Base-by-base conservation (phyloP, 2,797 vertebrate genomes). In the Eptatretus atami region DNA sequence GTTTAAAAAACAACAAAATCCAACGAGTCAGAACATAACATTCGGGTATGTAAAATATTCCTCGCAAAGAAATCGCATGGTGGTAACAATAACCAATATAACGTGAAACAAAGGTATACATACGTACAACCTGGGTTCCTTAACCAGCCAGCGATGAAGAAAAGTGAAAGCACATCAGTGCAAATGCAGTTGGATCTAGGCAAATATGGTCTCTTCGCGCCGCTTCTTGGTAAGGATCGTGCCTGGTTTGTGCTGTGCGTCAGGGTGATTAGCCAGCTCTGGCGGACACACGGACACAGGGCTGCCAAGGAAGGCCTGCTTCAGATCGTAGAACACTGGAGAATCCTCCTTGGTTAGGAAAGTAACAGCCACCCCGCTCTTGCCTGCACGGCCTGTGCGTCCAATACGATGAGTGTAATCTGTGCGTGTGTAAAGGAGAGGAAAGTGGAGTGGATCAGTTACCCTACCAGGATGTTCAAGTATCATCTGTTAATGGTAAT, bases 221-320 rank as follows among this genome's bases (percentile, higher is more conserved):
- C 90, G 79, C 77, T 95, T 98, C 78, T 98, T 95, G 73, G 88
- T 98, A 69, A 98, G 83, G 75, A 98, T 98, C 69, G 90, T 98
- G 70, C 90, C 90, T 0, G 90, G 88, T 63, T 98, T 98, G 78
- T 98, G 90, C 71, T 92, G 84, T 64, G 88, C 90, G 1, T 95
- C 90, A 0, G 90, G 90, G 72, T 95, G 90, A 75, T 98, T 95
- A 69, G 84, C 70, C 53, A 96, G 81, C 74, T 96, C 88, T 0
- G 90, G 90, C 0, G 88, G 88, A 63, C 90, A 96, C n/a, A 79
- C 84, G 53, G 90, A 96, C 52, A 94, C 90, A 0, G 88, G 90
- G 72, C 90, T 96, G 74, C 94, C 90, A n/a, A 95, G 72, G 71
- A 96, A 83, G 64, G 90, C 90, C 71, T 96, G 90, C 67, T 96